Evolutionary conservation across 2,888 invertebrate genomes (phyloP).

Genomic region (Tetranychus piercei): DNA sequence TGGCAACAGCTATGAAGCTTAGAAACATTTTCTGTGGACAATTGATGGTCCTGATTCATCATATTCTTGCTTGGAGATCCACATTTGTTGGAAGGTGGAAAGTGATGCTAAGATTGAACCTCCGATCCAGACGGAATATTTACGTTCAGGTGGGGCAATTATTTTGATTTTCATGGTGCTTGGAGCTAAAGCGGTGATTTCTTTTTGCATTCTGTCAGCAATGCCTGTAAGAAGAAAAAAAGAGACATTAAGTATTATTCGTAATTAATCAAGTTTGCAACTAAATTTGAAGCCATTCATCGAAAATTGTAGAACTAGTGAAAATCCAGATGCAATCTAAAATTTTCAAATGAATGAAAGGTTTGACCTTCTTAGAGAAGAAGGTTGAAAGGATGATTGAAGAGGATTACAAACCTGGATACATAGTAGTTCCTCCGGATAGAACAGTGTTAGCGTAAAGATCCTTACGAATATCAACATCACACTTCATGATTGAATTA

Average conservation of each 20-base stretch:
- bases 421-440: conserved; percentile 89
- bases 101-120: conserved; percentile 85
- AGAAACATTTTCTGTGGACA: conserved; percentile 92
- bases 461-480: conserved; percentile 60
- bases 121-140: conserved; percentile 96
- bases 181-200: conserved; percentile 64
- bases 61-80: conserved; percentile 93
- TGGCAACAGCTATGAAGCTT: conserved; percentile 31
- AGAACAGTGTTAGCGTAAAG: conserved; percentile 38
- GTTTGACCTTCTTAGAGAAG: neutral
- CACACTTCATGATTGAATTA: conserved; percentile 88
- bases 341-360: neutral
- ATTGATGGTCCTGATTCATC: conserved; percentile 88
- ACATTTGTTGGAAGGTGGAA: conserved; percentile 77
- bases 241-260: neutral
- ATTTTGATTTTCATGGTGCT: conserved; percentile 47
- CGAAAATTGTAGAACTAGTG: too few relatives aligned
- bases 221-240: conserved; percentile 45
- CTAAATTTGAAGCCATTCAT: too few relatives aligned
- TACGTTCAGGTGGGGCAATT: conserved; percentile 84
- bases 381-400: neutral
- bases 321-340: too few relatives aligned
- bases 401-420: conserved; percentile 52
- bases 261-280: too few relatives aligned
- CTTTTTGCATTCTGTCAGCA: conserved; percentile 93